A percentile compares a stretch with the other conserved stretches of the same genome.
These are phyloP conservation scores for Apocrypta bakeri DNA, from an alignment of 1,140 invertebrate genomes.

Conservation along the genomic window DNA sequence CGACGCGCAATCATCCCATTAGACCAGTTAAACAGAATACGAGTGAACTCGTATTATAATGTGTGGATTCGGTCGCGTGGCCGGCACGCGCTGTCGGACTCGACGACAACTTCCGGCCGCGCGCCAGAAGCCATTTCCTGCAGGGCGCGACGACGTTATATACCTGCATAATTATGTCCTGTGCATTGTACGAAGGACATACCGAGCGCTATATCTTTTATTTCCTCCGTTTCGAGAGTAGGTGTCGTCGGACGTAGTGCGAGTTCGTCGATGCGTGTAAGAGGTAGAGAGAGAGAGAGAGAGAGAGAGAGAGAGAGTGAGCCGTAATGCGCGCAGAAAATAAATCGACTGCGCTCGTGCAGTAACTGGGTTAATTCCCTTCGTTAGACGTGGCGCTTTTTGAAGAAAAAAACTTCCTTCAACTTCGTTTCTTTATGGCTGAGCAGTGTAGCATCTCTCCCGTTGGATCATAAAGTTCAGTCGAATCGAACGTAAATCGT, in stretches of 20 bases:
- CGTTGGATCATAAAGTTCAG: neutral
- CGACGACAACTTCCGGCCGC: conserved; percentile 66
- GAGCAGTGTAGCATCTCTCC: no score
- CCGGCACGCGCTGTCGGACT: conserved; percentile 61
- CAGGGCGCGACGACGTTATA: neutral
- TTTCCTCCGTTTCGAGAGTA: neutral
- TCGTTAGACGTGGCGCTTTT: neutral
- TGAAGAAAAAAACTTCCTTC: neutral
- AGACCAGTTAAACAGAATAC: conserved; percentile 10
- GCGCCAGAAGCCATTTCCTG: conserved; percentile 35
- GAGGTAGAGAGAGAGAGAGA: no score
- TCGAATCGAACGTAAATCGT: neutral
- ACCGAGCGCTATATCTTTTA: no score
- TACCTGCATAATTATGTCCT: conserved; percentile 2
- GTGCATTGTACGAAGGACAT: neutral
- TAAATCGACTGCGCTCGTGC: neutral
- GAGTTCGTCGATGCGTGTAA: neutral
- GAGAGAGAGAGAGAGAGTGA: no score
- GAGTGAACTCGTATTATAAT: neutral
- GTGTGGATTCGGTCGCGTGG: conserved; percentile 62
- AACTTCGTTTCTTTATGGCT: neutral
- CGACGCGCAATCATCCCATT: conserved; percentile 40
- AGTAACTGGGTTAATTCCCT: neutral
- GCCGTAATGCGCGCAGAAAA: neutral
- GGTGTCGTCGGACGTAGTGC: neutral